Conservation (phyloP, 2,888 invertebrate species). For the Stomorhina lunata region DNA sequence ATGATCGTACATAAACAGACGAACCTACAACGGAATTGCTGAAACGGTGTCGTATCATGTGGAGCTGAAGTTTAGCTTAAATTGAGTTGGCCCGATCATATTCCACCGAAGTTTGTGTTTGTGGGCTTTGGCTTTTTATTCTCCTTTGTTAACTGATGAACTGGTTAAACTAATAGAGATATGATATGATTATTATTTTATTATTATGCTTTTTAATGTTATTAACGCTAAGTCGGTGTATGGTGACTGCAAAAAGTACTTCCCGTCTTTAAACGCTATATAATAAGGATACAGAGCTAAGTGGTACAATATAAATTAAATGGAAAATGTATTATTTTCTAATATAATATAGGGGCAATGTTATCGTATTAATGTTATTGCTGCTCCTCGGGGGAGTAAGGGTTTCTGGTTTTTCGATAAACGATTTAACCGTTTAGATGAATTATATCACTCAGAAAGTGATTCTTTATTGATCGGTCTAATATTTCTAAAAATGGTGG, state of each 20-base stretch:
- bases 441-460: no score
- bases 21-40: constrained; percentile 53
- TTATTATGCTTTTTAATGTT: constrained; percentile 62
- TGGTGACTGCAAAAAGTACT: neutral
- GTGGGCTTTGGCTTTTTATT: constrained; percentile 8
- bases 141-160: constrained; percentile 68
- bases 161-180: constrained; percentile 70
- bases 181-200: constrained; percentile 76
- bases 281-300: no score
- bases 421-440: no score
- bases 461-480: no score
- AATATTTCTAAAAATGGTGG: no score
- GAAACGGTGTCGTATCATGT: constrained; percentile 59
- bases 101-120: neutral
- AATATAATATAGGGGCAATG: no score
- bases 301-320: no score
- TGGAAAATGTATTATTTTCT: no score
- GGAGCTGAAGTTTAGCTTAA: constrained; percentile 56
- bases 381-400: no score
- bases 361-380: no score
- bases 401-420: no score
- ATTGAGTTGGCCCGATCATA: constrained; percentile 33
- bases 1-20: neutral
- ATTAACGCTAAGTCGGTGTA: neutral
- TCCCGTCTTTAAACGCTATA: no score